phyloP scores from a whole-genome alignment of 1,140 invertebrate genomes.

The Cotesia glomerata region DNA sequence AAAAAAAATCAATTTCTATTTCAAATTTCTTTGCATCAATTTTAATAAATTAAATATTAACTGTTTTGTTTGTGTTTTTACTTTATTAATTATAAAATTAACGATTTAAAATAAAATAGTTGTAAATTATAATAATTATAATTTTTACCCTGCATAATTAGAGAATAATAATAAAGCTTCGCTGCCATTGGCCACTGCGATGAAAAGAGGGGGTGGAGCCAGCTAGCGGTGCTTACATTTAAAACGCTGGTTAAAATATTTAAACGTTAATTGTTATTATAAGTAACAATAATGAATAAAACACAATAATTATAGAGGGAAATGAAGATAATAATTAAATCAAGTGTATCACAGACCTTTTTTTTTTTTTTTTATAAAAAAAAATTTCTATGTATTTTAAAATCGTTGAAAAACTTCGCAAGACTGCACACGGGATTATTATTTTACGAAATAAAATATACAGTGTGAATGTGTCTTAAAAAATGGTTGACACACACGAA shows the following conservation, averaged over 20 bases:
- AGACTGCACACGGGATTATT: slow-evolving; percentile 21
- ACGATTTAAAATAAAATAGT: not conserved
- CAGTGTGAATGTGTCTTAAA: slow-evolving; percentile 1
- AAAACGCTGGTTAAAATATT: slow-evolving; percentile 49
- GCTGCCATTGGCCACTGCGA: slow-evolving; percentile 59
- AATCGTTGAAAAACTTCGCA: slow-evolving; percentile 25
- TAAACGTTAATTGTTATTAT: slow-evolving; percentile 45
- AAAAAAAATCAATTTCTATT: not conserved
- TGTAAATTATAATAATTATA: slow-evolving; percentile 22
- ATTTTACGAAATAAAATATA: slow-evolving; percentile 8
- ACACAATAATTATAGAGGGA: not conserved
- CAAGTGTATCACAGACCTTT: not conserved
- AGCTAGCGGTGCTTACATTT: slow-evolving; percentile 61
- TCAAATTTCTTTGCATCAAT: slow-evolving; percentile 22
- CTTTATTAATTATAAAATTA: not conserved
- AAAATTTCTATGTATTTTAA: no score
- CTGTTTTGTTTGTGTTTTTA: slow-evolving; percentile 13
- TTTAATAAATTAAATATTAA: slow-evolving; percentile 6
- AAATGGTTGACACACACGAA: not conserved
- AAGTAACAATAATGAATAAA: slow-evolving; percentile 11
- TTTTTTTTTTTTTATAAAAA: no score
- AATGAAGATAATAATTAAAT: not conserved
- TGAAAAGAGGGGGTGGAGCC: slow-evolving; percentile 64
- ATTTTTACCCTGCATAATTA: slow-evolving; percentile 39
- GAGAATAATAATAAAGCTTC: slow-evolving; percentile 45